A percentile compares a stretch with the other conserved stretches of the same genome.
These are phyloP conservation scores for Trachops cirrhosus DNA, from an alignment of 2,797 vertebrate species.

Conservation along the genomic window DNA sequence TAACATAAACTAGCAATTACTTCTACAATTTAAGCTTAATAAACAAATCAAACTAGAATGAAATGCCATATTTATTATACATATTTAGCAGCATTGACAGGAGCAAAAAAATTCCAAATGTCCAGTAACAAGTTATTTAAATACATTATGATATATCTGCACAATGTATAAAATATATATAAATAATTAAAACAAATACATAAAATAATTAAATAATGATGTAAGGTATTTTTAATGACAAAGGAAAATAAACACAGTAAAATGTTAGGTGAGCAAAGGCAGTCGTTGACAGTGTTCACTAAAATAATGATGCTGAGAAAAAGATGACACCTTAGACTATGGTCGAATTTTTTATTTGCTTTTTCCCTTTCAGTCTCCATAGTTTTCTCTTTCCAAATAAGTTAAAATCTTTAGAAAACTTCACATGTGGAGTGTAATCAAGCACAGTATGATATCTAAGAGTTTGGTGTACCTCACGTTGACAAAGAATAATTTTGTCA, in stretches of 20 bases:
- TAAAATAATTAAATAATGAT: neutral
- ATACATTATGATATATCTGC: neutral
- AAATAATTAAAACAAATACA: neutral
- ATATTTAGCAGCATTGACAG: neutral
- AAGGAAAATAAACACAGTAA: neutral
- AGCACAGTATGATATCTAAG: neutral
- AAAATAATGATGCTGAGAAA: neutral
- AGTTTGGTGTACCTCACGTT: neutral
- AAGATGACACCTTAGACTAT: neutral
- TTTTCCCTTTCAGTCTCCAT: neutral
- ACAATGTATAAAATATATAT: neutral
- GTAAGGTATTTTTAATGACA: neutral
- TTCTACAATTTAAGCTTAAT: conserved; percentile 1
- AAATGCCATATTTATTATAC: neutral
- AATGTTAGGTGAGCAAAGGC: neutral
- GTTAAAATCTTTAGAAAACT: neutral
- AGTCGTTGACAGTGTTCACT: neutral
- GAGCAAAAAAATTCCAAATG: neutral
- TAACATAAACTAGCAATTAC: neutral
- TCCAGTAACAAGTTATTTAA: neutral
- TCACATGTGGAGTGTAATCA: neutral
- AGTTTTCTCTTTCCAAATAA: neutral
- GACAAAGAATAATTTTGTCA: neutral
- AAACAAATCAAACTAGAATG: neutral
- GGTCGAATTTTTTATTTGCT: neutral